Evolutionary conservation across 1,140 invertebrate species (phyloP), one percentile per base, ranked within the genome.

Genomic region (Atta texana): DNA sequence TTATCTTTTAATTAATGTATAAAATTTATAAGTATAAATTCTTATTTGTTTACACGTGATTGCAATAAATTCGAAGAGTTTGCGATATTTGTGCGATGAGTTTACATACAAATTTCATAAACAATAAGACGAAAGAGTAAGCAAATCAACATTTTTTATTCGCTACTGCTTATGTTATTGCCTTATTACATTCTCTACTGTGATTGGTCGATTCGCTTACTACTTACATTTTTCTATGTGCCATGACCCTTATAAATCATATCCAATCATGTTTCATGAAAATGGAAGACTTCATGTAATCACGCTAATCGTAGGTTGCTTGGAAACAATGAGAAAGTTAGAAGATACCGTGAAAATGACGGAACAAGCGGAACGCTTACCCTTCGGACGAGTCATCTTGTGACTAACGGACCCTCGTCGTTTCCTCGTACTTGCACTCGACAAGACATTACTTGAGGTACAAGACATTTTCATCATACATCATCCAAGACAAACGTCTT

Each of bases 221-320:
- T 44, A 8, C 39, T 44, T 44, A 44, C 10, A 12, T 44, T 44
- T 44, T 44, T 44, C 39, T 44, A 44, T 44, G 8, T 10, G 8
- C 39, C 39, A 44, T 44, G 39, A 10, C 1, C 0, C 39, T 44
- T 34, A 34, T 34, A 31, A 53, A 69, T 34, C 39, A 18, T 31
- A 51, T 68, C 24, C 2, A 59, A 10, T 5, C 28, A 61, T 5
- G 49, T 18, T 51, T 51, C 1, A 0, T 21, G 53, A 24, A 89
- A 74, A 64, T 63, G 72, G 44, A 72, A 89, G 82, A 82, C 69
- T 85, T 88, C 72, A 28, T 84, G 87, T 92, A 92, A 91, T 87
- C 89, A 89, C 87, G 91, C 85, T 91, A 93, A 93, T 92, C 90
- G 90, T 88, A 93, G 88, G 88, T 92, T 92, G 92, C 93, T 87